Evolutionary conservation across 2,888 invertebrate genomes (phyloP).

Genomic region (Lepidonotus clava): DNA sequence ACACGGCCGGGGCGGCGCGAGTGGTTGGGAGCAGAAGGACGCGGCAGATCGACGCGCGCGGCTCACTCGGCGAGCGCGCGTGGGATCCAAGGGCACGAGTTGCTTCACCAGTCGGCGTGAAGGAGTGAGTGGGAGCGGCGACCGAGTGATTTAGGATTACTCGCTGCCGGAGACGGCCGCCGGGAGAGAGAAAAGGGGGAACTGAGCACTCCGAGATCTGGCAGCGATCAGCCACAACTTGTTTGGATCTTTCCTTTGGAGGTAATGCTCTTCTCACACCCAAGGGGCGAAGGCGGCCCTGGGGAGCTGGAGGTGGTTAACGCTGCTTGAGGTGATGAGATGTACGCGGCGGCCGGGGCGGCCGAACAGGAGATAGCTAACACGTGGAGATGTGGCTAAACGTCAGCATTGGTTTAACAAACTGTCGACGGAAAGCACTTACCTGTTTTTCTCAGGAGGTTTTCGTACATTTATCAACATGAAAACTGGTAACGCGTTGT

Average conservation of each 20-base stretch:
- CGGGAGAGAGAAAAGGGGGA: too few species aligned
- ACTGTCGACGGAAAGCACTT: too few species aligned
- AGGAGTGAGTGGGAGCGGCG: background rate
- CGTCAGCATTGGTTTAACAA: too few species aligned
- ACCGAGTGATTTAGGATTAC: too few species aligned
- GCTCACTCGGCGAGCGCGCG: background rate
- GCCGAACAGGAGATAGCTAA: background rate
- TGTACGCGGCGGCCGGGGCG: background rate
- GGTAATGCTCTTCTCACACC: slow-evolving; percentile 1
- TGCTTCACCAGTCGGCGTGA: too few species aligned
- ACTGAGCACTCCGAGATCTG: too few species aligned
- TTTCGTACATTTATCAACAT: too few species aligned
- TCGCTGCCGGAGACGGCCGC: too few species aligned
- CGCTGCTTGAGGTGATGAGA: background rate
- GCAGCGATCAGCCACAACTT: background rate
- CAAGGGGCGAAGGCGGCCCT: background rate
- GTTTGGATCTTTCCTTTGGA: background rate
- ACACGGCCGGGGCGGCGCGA: background rate
- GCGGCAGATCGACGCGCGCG: background rate
- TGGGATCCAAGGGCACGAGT: too few species aligned
- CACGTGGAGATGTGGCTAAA: too few species aligned
- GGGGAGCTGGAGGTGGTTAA: background rate
- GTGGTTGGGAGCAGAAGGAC: background rate
- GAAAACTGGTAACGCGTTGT: too few species aligned
- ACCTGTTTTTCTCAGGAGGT: too few species aligned